phyloP scores from a whole-genome alignment of 2,113 vertebrate species.

The Neoarius graeffei region DNA sequence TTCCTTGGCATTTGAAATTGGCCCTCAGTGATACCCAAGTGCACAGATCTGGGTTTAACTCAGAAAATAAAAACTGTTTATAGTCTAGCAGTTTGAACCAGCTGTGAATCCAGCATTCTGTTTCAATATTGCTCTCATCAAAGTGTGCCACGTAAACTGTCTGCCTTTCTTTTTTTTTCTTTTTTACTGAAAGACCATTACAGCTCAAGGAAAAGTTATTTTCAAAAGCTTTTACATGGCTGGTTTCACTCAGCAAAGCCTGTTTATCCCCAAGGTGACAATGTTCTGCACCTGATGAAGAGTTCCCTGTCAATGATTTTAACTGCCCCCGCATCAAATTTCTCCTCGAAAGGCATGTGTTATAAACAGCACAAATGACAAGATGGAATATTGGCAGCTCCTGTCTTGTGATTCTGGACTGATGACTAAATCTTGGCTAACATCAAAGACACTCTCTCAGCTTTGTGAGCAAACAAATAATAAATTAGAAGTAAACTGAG shows the following conservation, averaged over 20 bases:
- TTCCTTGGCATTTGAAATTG: conserved; percentile 37
- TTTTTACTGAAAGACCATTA: conserved; percentile 18
- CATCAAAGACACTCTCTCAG: conserved; percentile 57
- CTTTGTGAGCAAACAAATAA: conserved; percentile 60
- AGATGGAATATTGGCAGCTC: conserved; percentile 34
- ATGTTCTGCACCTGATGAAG: conserved; percentile 28
- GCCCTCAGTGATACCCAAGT: conserved; percentile 19
- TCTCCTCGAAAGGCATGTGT: conserved; percentile 21
- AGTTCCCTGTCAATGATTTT: conserved; percentile 38
- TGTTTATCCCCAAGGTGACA: conserved; percentile 38
- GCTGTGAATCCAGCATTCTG: background rate
- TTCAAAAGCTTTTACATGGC: conserved; percentile 44
- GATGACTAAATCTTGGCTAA: conserved; percentile 60
- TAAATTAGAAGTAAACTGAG: conserved; percentile 64
- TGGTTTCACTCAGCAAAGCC: conserved; percentile 36
- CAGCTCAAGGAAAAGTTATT: conserved; percentile 26
- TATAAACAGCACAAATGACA: conserved; percentile 19
- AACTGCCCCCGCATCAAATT: conserved; percentile 12
- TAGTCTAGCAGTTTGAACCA: conserved; percentile 17
- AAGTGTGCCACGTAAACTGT: conserved; percentile 22
- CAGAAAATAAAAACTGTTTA: conserved; percentile 35
- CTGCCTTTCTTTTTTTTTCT: background rate
- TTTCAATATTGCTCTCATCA: background rate
- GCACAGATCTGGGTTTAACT: conserved; percentile 25
- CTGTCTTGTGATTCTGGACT: conserved; percentile 20